Evolutionary conservation across 2,797 vertebrate genomes (phyloP).

Genomic region (Podargus strigoides): DNA sequence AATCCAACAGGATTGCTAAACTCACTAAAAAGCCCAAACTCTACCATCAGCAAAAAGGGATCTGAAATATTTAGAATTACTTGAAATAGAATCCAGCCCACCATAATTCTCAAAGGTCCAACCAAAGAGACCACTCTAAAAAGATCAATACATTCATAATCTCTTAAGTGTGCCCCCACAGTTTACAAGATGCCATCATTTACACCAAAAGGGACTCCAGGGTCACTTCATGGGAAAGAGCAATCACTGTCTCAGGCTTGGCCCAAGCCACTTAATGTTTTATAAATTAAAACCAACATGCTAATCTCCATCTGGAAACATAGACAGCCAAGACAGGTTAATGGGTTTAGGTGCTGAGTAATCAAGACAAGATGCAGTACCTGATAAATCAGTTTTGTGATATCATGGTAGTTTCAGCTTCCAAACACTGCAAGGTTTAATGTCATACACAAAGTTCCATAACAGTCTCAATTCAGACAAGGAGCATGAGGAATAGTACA

Average conservation of each 20-base stretch:
- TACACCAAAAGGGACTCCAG: not conserved
- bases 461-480: not conserved
- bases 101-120: not conserved
- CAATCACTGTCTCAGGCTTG: not conserved
- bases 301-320: slow-evolving; percentile 7
- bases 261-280: not conserved
- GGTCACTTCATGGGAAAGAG: not conserved
- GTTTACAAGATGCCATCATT: not conserved
- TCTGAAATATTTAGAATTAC: not conserved
- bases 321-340: not conserved
- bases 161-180: not conserved
- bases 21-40: not conserved
- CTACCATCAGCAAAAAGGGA: not conserved
- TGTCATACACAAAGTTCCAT: not conserved
- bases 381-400: not conserved
- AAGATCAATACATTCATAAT: not conserved
- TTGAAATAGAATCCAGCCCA: not conserved
- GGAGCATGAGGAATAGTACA: not conserved
- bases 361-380: not conserved
- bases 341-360: slow-evolving; percentile 29
- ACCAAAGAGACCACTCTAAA: not conserved
- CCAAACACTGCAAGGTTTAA: not conserved
- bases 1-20: not conserved
- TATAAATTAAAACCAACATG: not conserved
- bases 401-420: slow-evolving; percentile 11